Evolutionary conservation across 2,797 vertebrate genomes (phyloP).

Genomic region (Micromesistius poutassou): DNA sequence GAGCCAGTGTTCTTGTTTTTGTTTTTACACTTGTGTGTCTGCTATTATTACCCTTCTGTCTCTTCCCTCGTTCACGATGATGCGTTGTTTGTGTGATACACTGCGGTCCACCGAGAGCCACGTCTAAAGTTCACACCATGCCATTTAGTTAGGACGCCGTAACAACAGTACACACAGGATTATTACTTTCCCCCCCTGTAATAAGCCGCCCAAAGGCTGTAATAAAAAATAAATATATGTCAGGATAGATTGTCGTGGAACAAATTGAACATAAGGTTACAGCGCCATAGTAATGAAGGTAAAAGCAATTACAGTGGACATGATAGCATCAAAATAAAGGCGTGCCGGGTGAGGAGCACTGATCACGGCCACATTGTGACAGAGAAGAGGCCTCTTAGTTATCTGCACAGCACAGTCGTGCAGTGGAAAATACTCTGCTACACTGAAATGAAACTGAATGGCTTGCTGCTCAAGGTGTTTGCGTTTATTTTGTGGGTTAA

Average conservation of each 20-base stretch:
- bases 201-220: background rate
- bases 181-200: background rate
- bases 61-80: background rate
- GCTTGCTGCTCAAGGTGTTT: constrained; percentile 38
- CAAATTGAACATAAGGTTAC: constrained; percentile 31
- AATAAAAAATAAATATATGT: background rate
- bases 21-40: background rate
- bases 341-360: constrained; percentile 47
- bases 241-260: background rate
- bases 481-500: constrained; percentile 8
- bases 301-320: constrained; percentile 57
- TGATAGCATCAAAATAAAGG: constrained; percentile 65
- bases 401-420: constrained; percentile 33
- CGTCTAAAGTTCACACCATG: background rate
- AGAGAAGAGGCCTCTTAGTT: constrained; percentile 44
- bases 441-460: constrained; percentile 38
- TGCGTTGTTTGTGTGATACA: background rate
- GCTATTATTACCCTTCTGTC: background rate
- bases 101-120: background rate
- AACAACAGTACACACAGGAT: background rate
- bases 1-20: background rate
- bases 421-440: constrained; percentile 38
- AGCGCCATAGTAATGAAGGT: constrained; percentile 47
- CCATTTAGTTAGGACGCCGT: background rate
- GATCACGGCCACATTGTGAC: constrained; percentile 61